Evolutionary conservation across 1,140 invertebrate genomes (phyloP).

Genomic region (Telenomus remus): DNA sequence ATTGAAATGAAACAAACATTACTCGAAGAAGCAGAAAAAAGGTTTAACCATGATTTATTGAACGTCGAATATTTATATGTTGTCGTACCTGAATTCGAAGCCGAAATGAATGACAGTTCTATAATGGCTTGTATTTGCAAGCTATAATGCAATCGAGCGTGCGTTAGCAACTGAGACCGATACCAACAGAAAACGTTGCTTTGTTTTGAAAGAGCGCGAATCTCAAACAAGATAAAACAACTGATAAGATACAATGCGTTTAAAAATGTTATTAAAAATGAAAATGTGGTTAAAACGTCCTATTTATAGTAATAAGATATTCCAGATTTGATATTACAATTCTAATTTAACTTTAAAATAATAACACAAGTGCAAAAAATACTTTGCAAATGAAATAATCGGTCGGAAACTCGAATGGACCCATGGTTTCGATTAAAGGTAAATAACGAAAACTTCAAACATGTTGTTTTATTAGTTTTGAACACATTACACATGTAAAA

Average conservation of each 20-base stretch:
- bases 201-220: constrained; percentile 3
- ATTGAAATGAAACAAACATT: background rate
- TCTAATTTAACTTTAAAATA: too few species aligned
- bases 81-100: background rate
- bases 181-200: background rate
- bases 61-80: background rate
- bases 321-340: too few species aligned
- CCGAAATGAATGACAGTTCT: too few species aligned
- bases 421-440: too few species aligned
- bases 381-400: too few species aligned
- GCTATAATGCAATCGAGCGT: background rate
- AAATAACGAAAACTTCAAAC: too few species aligned
- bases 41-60: background rate
- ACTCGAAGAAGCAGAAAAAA: background rate
- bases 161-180: background rate
- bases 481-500: too few species aligned
- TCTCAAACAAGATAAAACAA: constrained; percentile 2
- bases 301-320: too few species aligned
- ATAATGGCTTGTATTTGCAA: too few species aligned
- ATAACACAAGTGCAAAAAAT: too few species aligned
- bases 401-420: too few species aligned
- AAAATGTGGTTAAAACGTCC: background rate
- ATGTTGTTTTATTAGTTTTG: too few species aligned
- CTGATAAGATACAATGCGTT: background rate
- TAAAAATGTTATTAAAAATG: background rate